These are phyloP conservation scores for Poecilia picta DNA, from an alignment of 2,797 vertebrate species.

Conservation along the genomic window DNA sequence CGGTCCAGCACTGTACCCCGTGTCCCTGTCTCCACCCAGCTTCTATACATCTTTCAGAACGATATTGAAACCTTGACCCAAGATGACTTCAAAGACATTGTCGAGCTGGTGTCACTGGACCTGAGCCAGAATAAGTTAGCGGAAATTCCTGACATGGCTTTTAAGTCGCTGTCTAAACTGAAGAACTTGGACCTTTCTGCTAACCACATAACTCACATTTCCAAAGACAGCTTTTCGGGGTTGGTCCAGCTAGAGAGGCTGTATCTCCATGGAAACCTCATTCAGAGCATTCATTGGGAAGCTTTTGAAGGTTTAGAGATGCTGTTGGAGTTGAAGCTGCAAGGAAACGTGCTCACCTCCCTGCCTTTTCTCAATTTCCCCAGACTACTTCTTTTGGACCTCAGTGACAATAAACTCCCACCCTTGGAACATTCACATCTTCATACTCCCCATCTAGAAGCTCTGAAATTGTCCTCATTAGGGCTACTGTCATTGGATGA, in stretches of 20 bases:
- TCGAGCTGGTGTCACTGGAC: constrained; percentile 86
- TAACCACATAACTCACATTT: constrained; percentile 89
- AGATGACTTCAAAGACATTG: constrained; percentile 85
- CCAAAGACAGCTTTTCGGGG: constrained; percentile 90
- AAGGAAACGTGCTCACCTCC: constrained; percentile 84
- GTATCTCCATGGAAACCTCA: constrained; percentile 90
- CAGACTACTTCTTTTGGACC: constrained; percentile 89
- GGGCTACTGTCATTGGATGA: constrained; percentile 84
- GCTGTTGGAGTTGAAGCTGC: constrained; percentile 94
- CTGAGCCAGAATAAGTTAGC: constrained; percentile 91
- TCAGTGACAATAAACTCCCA: constrained; percentile 88
- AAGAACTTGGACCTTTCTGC: constrained; percentile 92
- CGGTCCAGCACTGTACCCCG: constrained; percentile 79
- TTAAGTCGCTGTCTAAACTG: constrained; percentile 85
- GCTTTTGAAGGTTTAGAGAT: constrained; percentile 87
- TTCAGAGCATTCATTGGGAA: constrained; percentile 87
- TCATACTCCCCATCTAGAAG: constrained; percentile 86
- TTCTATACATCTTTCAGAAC: constrained; percentile 90
- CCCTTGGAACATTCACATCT: constrained; percentile 78
- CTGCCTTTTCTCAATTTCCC: constrained; percentile 86
- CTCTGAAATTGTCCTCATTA: constrained; percentile 86
- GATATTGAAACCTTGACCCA: constrained; percentile 82
- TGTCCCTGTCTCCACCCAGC: constrained; percentile 79
- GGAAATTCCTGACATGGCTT: constrained; percentile 87
- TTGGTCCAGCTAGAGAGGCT: constrained; percentile 90